Evolutionary conservation across 2,888 invertebrate species (phyloP).

Genomic region (Troides helena): DNA sequence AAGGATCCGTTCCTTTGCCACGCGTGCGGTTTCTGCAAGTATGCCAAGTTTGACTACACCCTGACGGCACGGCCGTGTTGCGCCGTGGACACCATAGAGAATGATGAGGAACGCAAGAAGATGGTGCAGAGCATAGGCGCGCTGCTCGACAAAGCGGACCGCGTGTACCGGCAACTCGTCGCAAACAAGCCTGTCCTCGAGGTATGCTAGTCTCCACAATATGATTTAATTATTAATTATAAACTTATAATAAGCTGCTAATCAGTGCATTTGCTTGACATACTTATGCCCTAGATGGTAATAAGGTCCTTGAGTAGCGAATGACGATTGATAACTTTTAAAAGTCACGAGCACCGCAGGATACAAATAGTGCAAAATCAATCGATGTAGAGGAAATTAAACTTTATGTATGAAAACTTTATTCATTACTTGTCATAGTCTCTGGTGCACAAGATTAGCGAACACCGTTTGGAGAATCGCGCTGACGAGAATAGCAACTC

Average conservation of each 20-base stretch:
- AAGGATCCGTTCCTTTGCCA: constrained; percentile 99
- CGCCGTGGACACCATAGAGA: constrained; percentile 98
- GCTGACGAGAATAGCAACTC: constrained; percentile 74
- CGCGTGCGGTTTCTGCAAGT: constrained; percentile 99
- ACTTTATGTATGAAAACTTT: too few relatives aligned
- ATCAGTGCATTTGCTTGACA: too few relatives aligned
- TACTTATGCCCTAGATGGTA: too few relatives aligned
- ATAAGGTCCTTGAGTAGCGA: too few relatives aligned
- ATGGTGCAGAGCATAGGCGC: constrained; percentile 95
- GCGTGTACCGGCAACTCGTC: constrained; percentile 94
- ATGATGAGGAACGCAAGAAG: constrained; percentile 97
- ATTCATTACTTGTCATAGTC: constrained; percentile 68
- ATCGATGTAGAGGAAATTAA: too few relatives aligned
- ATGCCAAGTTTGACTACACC: constrained; percentile 98
- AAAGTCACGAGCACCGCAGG: too few relatives aligned
- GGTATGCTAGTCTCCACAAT: constrained; percentile 51
- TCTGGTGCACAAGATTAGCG: constrained; percentile 91
- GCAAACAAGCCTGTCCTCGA: constrained; percentile 95
- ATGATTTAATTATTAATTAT: too few relatives aligned
- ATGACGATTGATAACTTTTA: too few relatives aligned
- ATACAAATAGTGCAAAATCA: too few relatives aligned
- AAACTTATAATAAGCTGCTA: too few relatives aligned
- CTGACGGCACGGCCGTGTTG: constrained; percentile 94
- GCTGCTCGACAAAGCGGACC: constrained; percentile 95
- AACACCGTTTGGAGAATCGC: constrained; percentile 88